Percentiles rank a stretch among this genome's conserved stretches.
Evolutionary conservation across 2,888 invertebrate genomes (phyloP).

Genomic region (Orthosia cruda): DNA sequence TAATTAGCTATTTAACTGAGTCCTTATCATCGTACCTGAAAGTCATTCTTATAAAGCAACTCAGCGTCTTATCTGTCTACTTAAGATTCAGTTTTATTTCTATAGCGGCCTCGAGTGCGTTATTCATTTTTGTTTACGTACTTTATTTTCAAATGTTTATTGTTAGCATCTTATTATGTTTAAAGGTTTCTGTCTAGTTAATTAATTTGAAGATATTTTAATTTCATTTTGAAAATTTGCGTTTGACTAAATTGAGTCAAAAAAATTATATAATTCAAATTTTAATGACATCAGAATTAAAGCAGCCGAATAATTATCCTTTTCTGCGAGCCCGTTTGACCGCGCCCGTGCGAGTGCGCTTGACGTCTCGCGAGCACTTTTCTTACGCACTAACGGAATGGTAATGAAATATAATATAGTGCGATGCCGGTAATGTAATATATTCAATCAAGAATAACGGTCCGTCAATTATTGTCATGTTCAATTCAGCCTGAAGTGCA

Average conservation of each 20-base stretch:
- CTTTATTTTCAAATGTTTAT: conserved; percentile 34
- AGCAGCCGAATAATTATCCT: too few relatives aligned
- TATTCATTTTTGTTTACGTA: conserved; percentile 47
- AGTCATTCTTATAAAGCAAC: conserved; percentile 68
- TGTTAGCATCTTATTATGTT: conserved; percentile 23
- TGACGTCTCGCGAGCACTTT: too few relatives aligned
- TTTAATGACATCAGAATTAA: not conserved
- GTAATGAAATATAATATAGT: too few relatives aligned
- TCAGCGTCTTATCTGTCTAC: conserved; percentile 67
- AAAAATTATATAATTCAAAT: not conserved
- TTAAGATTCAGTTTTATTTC: conserved; percentile 56
- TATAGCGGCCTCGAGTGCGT: conserved; percentile 31
- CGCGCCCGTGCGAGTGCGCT: too few relatives aligned
- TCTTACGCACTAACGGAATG: too few relatives aligned
- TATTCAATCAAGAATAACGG: too few relatives aligned
- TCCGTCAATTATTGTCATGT: too few relatives aligned
- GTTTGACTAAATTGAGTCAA: too few relatives aligned
- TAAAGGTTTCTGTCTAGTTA: not conserved
- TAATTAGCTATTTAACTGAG: conserved; percentile 72
- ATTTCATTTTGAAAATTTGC: not conserved
- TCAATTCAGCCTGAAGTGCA: too few relatives aligned
- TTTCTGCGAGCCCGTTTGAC: too few relatives aligned
- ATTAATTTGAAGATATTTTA: not conserved
- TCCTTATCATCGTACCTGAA: conserved; percentile 66
- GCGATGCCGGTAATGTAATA: too few relatives aligned